These are phyloP conservation scores for Erethizon dorsatum DNA, from an alignment of 2,797 vertebrate genomes.

Conservation along the genomic window DNA sequence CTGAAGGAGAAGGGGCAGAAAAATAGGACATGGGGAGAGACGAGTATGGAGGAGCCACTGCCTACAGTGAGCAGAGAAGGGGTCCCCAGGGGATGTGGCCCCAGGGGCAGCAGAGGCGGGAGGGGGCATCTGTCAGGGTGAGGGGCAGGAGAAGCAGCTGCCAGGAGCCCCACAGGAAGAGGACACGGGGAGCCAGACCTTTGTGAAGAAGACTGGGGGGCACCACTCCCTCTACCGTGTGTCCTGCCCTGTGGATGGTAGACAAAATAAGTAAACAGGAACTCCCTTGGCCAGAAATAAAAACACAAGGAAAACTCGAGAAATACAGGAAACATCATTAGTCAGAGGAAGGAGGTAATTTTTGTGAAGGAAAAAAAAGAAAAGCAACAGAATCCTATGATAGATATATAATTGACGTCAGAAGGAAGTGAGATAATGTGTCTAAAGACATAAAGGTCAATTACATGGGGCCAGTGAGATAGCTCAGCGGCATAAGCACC, in stretches of 20 bases:
- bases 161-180: not conserved
- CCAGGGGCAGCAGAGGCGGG: not conserved
- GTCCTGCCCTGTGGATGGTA: not conserved
- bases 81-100: accelerated
- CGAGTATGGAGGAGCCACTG: accelerated
- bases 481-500: too few species aligned
- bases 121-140: not conserved
- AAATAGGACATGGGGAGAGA: not conserved
- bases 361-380: not conserved
- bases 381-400: not conserved
- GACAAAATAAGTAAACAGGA: not conserved
- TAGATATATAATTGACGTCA: not conserved
- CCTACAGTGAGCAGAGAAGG: not conserved
- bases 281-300: not conserved
- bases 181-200: not conserved
- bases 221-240: accelerated
- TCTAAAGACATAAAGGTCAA: not conserved
- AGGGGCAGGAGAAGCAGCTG: not conserved
- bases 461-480: too few species aligned
- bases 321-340: not conserved
- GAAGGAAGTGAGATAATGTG: not conserved
- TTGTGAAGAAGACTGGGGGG: not conserved
- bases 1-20: not conserved
- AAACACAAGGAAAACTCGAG: not conserved
- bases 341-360: not conserved